Percentiles rank a stretch among this genome's conserved stretches.
Conservation (phyloP, 2,888 invertebrate species). For the Drosophila kuntzei region DNA sequence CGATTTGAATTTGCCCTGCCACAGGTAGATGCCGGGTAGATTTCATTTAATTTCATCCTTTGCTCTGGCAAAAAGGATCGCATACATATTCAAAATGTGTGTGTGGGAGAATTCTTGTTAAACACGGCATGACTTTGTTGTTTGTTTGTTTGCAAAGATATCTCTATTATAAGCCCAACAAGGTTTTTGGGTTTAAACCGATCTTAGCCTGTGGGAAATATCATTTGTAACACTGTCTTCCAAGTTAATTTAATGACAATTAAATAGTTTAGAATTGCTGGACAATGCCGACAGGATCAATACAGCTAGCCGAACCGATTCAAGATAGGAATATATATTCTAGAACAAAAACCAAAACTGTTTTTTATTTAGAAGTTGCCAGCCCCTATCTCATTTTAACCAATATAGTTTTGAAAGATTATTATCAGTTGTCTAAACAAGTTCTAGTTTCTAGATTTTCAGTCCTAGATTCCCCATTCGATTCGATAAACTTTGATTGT, state of each 20-base stretch:
- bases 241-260: constrained; percentile 70
- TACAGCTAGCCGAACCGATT: not conserved
- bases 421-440: too few species aligned
- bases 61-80: constrained; percentile 65
- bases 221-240: constrained; percentile 32
- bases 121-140: constrained; percentile 76
- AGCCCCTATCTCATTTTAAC: constrained; percentile 1
- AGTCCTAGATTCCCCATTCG: too few species aligned
- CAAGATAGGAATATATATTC: too few species aligned
- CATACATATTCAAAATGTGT: constrained; percentile 65
- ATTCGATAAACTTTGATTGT: too few species aligned
- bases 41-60: constrained; percentile 60
- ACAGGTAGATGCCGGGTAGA: constrained; percentile 63
- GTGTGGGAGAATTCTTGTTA: constrained; percentile 77
- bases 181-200: constrained; percentile 32
- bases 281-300: constrained; percentile 6
- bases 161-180: constrained; percentile 59
- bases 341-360: not conserved
- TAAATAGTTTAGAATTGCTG: constrained; percentile 31
- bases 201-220: constrained; percentile 70
- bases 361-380: not conserved
- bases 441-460: too few species aligned
- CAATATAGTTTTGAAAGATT: not conserved
- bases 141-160: constrained; percentile 67
- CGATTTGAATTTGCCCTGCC: constrained; percentile 67